Conservation (phyloP, 2,888 invertebrate species). For the Polyploca ridens region DNA sequence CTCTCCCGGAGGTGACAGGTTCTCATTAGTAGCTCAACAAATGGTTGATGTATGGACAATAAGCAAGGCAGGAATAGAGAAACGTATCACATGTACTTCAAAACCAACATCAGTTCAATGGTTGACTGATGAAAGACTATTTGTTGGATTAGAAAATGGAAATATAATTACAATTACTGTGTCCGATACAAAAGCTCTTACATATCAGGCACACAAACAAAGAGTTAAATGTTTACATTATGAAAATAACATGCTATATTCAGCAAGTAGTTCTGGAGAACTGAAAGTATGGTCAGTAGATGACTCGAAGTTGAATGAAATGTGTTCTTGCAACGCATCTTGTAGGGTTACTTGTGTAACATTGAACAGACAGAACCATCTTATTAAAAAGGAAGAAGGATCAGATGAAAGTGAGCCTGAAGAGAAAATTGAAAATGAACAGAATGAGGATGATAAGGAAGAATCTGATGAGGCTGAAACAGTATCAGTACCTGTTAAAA, state of each 20-base stretch:
- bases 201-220: constrained; percentile 84
- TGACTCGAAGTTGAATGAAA: constrained; percentile 72
- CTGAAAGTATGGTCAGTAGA: constrained; percentile 88
- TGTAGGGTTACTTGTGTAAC: constrained; percentile 90
- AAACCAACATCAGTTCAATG: constrained; percentile 90
- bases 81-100: constrained; percentile 86
- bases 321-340: constrained; percentile 86
- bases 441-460: constrained; percentile 46
- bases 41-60: constrained; percentile 92
- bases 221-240: constrained; percentile 88
- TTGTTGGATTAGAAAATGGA: constrained; percentile 91
- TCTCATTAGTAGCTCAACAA: constrained; percentile 89
- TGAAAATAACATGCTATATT: constrained; percentile 84
- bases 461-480: constrained; percentile 48
- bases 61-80: constrained; percentile 89
- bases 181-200: constrained; percentile 73
- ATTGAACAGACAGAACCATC: constrained; percentile 79
- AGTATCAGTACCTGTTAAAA: constrained; percentile 45
- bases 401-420: constrained; percentile 40
- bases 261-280: constrained; percentile 92
- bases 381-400: constrained; percentile 70
- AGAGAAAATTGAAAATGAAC: constrained; percentile 34
- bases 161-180: constrained; percentile 85
- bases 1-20: constrained; percentile 91
- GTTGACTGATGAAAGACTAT: constrained; percentile 85